Conservation (phyloP, 2,888 invertebrate genomes). For the Hofmannophila pseudospretella region DNA sequence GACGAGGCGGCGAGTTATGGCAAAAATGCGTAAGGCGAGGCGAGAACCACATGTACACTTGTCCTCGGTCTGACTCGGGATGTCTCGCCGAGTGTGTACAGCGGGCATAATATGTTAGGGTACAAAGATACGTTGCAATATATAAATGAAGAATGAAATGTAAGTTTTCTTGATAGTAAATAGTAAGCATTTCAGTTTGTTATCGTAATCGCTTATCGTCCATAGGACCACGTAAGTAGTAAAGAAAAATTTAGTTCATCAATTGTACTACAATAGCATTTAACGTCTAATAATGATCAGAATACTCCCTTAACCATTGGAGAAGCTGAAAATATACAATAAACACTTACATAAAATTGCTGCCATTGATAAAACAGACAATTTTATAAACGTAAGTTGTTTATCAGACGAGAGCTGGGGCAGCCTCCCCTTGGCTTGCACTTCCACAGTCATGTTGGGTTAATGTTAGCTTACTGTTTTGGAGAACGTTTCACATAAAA, state of each 20-base stretch:
- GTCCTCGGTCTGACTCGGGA: no score
- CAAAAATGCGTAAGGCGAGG: no score
- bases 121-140: no score
- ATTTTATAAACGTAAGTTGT: conserved; percentile 78
- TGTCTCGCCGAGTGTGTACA: no score
- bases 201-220: conserved; percentile 19
- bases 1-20: no score
- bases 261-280: no score
- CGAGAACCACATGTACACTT: no score
- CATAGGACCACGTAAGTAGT: conserved; percentile 40
- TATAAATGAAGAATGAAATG: not conserved
- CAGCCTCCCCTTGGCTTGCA: conserved; percentile 52
- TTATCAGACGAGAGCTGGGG: conserved; percentile 67
- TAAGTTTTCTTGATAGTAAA: conserved; percentile 1
- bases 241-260: conserved; percentile 13
- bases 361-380: conserved; percentile 93
- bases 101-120: no score
- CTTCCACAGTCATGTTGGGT: conserved; percentile 53
- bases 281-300: conserved; percentile 1
- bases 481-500: conserved; percentile 29
- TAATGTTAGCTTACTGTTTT: conserved; percentile 13
- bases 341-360: conserved; percentile 92
- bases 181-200: conserved; percentile 9
- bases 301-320: not conserved
- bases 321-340: conserved; percentile 7